These are phyloP conservation scores for Myotis yumanensis DNA, from an alignment of 2,113 vertebrate genomes.

Conservation along the genomic window DNA sequence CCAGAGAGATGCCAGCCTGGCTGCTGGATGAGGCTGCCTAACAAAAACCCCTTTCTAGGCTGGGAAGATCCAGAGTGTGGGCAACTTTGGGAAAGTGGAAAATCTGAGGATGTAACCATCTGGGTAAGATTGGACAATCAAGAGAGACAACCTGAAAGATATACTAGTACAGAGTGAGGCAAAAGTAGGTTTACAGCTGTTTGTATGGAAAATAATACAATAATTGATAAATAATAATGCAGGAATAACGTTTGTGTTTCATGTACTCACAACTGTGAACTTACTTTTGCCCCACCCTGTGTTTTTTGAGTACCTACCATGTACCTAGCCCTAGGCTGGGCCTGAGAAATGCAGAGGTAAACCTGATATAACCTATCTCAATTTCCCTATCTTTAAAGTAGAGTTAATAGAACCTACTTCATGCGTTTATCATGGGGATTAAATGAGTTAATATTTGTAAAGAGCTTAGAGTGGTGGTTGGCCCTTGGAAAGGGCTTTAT, in stretches of 20 bases:
- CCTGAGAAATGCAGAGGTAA: neutral
- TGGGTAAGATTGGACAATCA: neutral
- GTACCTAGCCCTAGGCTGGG: neutral
- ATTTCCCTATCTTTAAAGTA: conserved; percentile 24
- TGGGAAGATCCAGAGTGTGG: neutral
- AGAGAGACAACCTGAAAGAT: neutral
- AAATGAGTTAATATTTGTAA: neutral
- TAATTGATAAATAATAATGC: neutral
- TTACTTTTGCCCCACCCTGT: neutral
- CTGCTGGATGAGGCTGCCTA: neutral
- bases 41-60: neutral
- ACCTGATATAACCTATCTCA: neutral
- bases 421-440: conserved; percentile 1
- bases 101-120: neutral
- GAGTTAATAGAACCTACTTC: neutral
- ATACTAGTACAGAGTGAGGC: neutral
- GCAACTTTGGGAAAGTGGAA: neutral
- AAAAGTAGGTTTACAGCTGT: neutral
- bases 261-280: neutral
- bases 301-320: neutral
- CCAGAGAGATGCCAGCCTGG: neutral
- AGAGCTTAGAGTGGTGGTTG: neutral
- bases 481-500: neutral
- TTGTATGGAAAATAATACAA: neutral
- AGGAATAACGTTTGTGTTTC: neutral